phyloP scores from a whole-genome alignment of 2,797 vertebrate genomes.

The Chaetophractus vellerosus region DNA sequence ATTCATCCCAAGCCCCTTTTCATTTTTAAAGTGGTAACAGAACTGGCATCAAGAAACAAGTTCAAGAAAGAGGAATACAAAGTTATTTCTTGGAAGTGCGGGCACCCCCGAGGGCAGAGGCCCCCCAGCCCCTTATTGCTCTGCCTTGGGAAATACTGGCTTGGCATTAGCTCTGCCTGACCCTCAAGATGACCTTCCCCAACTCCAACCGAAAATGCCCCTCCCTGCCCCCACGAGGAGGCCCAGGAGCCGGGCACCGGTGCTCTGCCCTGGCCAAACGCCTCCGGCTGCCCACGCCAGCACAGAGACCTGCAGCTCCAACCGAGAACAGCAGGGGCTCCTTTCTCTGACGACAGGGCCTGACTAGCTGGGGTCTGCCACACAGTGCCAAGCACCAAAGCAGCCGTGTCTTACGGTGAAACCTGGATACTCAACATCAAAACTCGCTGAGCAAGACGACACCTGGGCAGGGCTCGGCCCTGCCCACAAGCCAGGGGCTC shows the following conservation, averaged over 20 bases:
- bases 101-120: not conserved
- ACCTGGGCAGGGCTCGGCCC: not conserved
- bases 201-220: not conserved
- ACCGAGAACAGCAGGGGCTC: not conserved
- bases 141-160: not conserved
- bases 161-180: not conserved
- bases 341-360: not conserved
- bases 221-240: not conserved
- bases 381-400: not conserved
- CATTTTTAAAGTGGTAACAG: constrained; percentile 48
- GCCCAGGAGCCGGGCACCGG: not conserved
- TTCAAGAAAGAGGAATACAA: not conserved
- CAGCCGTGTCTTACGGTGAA: not conserved
- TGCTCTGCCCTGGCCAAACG: not conserved
- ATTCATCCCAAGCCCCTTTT: not conserved
- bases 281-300: not conserved
- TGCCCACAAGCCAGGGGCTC: not conserved
- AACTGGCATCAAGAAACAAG: constrained; percentile 1
- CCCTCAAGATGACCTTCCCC: not conserved
- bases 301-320: not conserved
- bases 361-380: not conserved
- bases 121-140: not conserved
- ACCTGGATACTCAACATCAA: not conserved
- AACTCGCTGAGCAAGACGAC: not conserved
- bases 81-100: not conserved